Percentiles rank a stretch among this genome's conserved stretches.
Conservation (phyloP, 1,140 invertebrate species). For the Agrypnia vestita region DNA sequence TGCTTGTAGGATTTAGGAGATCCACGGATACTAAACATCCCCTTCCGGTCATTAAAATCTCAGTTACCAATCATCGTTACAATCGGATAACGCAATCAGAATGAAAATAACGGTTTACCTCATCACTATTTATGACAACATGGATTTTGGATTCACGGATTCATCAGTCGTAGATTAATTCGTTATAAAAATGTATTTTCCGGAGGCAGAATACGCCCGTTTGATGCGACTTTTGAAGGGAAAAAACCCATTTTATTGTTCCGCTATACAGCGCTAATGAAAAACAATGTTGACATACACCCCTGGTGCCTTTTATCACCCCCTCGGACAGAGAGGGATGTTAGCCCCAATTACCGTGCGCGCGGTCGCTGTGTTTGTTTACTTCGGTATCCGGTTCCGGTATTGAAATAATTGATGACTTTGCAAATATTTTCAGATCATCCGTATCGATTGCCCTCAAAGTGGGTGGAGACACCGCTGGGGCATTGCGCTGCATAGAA, state of each 20-base stretch:
- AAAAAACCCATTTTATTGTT: background rate
- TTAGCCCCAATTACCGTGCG: conserved; percentile 1
- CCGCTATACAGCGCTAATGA: background rate
- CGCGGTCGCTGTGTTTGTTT: background rate
- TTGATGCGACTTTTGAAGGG: background rate
- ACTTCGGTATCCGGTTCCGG: conserved; percentile 22
- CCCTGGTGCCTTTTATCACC: background rate
- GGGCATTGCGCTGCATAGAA: too few relatives aligned
- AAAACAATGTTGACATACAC: conserved; percentile 24
- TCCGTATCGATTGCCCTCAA: background rate
- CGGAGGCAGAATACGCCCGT: background rate
- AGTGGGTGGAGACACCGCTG: too few relatives aligned
- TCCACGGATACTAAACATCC: too few relatives aligned
- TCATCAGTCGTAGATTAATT: too few relatives aligned
- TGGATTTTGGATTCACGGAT: too few relatives aligned
- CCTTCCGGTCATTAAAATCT: too few relatives aligned
- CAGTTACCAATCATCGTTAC: too few relatives aligned
- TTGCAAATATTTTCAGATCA: background rate
- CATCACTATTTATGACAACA: too few relatives aligned
- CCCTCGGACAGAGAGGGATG: background rate
- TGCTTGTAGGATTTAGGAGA: too few relatives aligned
- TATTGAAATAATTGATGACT: conserved; percentile 15
- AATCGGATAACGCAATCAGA: too few relatives aligned
- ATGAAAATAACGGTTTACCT: too few relatives aligned
- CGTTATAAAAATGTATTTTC: too few relatives aligned